Conservation (phyloP, 2,113 vertebrate genomes). For the Megalops atlanticus region DNA sequence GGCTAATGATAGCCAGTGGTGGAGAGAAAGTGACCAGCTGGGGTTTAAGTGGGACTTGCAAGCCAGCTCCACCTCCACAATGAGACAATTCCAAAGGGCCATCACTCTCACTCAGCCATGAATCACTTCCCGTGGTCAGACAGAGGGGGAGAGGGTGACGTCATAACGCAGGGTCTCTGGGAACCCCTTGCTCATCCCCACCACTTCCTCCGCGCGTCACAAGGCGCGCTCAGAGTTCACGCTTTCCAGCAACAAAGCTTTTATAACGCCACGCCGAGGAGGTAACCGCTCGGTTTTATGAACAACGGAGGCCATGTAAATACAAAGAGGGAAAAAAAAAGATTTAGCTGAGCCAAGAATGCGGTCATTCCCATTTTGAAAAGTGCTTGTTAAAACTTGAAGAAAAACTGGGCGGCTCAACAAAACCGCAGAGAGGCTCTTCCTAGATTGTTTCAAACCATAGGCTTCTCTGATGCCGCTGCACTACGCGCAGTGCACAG, state of each 20-base stretch:
- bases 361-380: conserved; percentile 41
- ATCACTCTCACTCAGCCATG: conserved; percentile 16
- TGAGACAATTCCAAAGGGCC: background rate
- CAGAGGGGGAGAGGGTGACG: conserved; percentile 45
- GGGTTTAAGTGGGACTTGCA: background rate
- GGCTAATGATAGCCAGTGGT: conserved; percentile 3
- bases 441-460: conserved; percentile 49
- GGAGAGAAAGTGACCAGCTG: conserved; percentile 6
- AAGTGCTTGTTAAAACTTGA: conserved; percentile 62
- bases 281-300: background rate
- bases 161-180: conserved; percentile 51
- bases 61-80: background rate
- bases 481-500: background rate
- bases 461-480: background rate
- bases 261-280: conserved; percentile 23
- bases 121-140: background rate
- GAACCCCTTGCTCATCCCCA: conserved; percentile 53
- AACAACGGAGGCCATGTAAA: background rate
- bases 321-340: conserved; percentile 22
- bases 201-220: conserved; percentile 70
- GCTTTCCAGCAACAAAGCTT: conserved; percentile 41
- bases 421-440: background rate
- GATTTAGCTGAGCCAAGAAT: conserved; percentile 42
- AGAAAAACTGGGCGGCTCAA: conserved; percentile 4
- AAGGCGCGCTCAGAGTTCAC: conserved; percentile 42